These are phyloP conservation scores for Nowickia ferox DNA, from an alignment of 2,888 invertebrate species.

Conservation along the genomic window DNA sequence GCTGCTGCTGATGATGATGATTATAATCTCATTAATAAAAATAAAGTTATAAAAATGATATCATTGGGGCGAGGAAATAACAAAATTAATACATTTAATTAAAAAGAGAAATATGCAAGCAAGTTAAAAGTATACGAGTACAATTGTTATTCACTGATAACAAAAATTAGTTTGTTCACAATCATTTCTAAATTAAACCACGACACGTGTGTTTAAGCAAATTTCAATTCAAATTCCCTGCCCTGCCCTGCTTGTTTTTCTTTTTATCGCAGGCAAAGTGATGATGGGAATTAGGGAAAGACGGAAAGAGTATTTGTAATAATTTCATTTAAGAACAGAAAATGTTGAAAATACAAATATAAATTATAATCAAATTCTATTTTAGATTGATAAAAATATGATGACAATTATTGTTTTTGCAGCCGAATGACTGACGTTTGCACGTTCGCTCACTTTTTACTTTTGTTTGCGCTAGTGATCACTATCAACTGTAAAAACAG, in stretches of 20 bases:
- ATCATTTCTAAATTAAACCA: constrained; percentile 74
- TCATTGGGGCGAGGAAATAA: neutral
- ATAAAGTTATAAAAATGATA: constrained; percentile 58
- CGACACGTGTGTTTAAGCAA: constrained; percentile 75
- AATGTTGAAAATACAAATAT: constrained; percentile 7
- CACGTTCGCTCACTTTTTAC: constrained; percentile 14
- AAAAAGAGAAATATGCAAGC: neutral
- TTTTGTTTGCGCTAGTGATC: constrained; percentile 26
- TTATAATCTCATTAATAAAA: constrained; percentile 68
- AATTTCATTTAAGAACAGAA: constrained; percentile 49
- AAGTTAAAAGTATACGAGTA: constrained; percentile 52
- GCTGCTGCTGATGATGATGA: constrained; percentile 35
- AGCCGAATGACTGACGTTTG: constrained; percentile 26
- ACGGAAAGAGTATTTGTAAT: constrained; percentile 17
- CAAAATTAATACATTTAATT: neutral
- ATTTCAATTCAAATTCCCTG: constrained; percentile 46
- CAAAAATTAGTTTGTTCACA: constrained; percentile 65
- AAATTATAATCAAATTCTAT: constrained; percentile 45
- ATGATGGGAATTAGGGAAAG: constrained; percentile 49
- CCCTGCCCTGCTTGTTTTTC: too few species aligned
- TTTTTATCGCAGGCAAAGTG: constrained; percentile 21
- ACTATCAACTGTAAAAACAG: constrained; percentile 40
- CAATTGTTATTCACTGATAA: constrained; percentile 67
- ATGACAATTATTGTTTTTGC: constrained; percentile 55
- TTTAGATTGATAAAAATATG: constrained; percentile 40